A percentile compares a stretch with the other conserved stretches of the same genome.
These are phyloP conservation scores for Chaetogeoica ovagalla DNA, from an alignment of 2,888 invertebrate genomes.

Conservation along the genomic window DNA sequence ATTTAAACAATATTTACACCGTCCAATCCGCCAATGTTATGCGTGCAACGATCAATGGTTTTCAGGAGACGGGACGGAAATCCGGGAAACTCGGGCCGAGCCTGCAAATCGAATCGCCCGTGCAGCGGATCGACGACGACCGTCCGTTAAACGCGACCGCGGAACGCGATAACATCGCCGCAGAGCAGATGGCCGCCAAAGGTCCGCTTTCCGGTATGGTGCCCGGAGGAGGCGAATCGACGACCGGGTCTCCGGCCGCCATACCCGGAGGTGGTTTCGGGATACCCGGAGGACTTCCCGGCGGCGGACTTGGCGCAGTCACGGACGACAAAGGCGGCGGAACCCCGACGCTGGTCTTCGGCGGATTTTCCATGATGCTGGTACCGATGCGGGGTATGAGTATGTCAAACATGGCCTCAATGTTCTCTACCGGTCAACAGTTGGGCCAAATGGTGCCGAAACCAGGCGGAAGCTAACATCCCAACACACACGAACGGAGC, in stretches of 20 bases:
- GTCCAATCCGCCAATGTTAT: too few relatives aligned
- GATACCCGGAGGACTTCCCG: background rate
- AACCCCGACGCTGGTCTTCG: constrained; percentile 46
- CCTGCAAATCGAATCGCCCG: too few relatives aligned
- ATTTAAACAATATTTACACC: too few relatives aligned
- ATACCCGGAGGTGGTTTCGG: background rate
- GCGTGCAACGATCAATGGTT: too few relatives aligned
- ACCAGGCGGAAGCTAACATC: background rate
- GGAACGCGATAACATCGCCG: background rate
- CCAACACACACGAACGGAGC: too few relatives aligned
- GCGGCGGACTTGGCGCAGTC: background rate
- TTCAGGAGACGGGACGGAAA: too few relatives aligned
- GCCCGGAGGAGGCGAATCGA: background rate
- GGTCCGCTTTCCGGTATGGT: constrained; percentile 6
- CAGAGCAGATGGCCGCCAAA: background rate
- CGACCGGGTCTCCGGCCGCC: background rate
- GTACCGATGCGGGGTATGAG: constrained; percentile 49
- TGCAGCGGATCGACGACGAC: background rate
- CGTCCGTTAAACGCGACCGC: background rate
- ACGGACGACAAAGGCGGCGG: background rate
- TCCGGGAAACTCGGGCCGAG: too few relatives aligned
- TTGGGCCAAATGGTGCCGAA: constrained; percentile 41
- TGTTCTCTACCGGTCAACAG: constrained; percentile 52
- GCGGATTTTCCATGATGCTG: constrained; percentile 51
- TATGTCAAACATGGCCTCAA: constrained; percentile 40